Evolutionary conservation across 1,140 invertebrate genomes (phyloP).

Genomic region (Streblospio benedicti): DNA sequence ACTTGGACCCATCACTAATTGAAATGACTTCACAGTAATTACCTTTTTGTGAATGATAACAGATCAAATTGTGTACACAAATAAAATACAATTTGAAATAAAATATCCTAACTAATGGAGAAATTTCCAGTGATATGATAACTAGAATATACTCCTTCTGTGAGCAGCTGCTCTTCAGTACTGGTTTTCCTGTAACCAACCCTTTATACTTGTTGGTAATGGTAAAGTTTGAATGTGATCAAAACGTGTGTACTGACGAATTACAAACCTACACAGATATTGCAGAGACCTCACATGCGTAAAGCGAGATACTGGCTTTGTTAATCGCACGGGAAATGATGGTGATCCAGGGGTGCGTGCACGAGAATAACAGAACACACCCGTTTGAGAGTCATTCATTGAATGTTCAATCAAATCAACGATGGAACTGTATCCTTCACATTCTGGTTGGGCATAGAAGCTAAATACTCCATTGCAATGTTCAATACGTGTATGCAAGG

Average conservation of each 20-base stretch:
- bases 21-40: too few relatives aligned
- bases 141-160: too few relatives aligned
- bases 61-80: too few relatives aligned
- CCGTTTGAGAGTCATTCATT: constrained; percentile 58
- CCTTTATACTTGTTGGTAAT: constrained; percentile 59
- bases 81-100: too few relatives aligned
- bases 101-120: too few relatives aligned
- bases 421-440: constrained; percentile 58
- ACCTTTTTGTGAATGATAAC: too few relatives aligned
- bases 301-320: constrained; percentile 67
- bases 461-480: constrained; percentile 60
- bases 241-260: constrained; percentile 60
- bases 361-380: constrained; percentile 66
- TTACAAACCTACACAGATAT: constrained; percentile 68
- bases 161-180: too few relatives aligned
- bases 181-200: constrained; percentile 50
- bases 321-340: constrained; percentile 63
- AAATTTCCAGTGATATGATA: too few relatives aligned
- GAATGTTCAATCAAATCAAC: constrained; percentile 63
- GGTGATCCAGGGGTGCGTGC: constrained; percentile 57
- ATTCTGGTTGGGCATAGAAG: constrained; percentile 58
- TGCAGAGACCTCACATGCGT: constrained; percentile 64
- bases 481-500: constrained; percentile 63
- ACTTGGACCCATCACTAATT: too few relatives aligned
- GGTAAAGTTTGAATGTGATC: constrained; percentile 66